A percentile compares a stretch with the other conserved stretches of the same genome.
phyloP scores from a whole-genome alignment of 1,140 invertebrate species.

The Drosophila grimshawi region DNA sequence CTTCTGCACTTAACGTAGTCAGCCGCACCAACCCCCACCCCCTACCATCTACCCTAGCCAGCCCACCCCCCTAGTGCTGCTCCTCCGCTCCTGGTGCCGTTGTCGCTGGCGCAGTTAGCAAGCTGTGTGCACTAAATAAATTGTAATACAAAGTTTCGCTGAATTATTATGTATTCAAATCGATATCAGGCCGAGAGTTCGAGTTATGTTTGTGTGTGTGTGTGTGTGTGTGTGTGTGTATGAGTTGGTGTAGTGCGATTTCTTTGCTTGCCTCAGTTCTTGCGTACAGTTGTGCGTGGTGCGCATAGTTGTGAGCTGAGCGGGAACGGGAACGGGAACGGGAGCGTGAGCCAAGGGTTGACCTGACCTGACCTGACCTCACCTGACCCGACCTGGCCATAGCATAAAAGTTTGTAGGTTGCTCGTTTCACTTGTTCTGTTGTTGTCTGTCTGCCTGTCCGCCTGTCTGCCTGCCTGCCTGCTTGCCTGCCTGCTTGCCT shows the following conservation, averaged over 20 bases:
- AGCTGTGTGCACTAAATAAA: slow-evolving; percentile 64
- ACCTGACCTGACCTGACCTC: too few relatives aligned
- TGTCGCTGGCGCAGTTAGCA: slow-evolving; percentile 6
- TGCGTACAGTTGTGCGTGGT: slow-evolving; percentile 40
- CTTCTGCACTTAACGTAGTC: slow-evolving; percentile 34
- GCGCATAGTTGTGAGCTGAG: not conserved
- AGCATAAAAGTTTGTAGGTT: slow-evolving; percentile 11
- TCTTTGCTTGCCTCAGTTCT: not conserved
- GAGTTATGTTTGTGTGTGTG: slow-evolving; percentile 14
- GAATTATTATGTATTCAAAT: slow-evolving; percentile 80
- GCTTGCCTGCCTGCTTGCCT: too few relatives aligned
- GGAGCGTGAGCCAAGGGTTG: too few relatives aligned
- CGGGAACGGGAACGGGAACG: too few relatives aligned
- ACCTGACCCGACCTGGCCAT: not conserved
- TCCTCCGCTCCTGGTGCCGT: slow-evolving; percentile 2
- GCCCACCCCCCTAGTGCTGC: too few relatives aligned
- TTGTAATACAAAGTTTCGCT: slow-evolving; percentile 78
- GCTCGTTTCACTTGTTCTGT: not conserved
- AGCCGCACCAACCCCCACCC: too few relatives aligned
- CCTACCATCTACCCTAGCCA: too few relatives aligned
- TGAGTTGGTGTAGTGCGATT: slow-evolving; percentile 18
- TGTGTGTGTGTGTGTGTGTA: not conserved
- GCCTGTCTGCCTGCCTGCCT: too few relatives aligned
- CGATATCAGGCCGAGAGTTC: slow-evolving; percentile 61
- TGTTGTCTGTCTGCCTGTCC: not conserved